Base-by-base conservation (phyloP, 2,113 vertebrate species). In the Melanostigma gelatinosum region DNA sequence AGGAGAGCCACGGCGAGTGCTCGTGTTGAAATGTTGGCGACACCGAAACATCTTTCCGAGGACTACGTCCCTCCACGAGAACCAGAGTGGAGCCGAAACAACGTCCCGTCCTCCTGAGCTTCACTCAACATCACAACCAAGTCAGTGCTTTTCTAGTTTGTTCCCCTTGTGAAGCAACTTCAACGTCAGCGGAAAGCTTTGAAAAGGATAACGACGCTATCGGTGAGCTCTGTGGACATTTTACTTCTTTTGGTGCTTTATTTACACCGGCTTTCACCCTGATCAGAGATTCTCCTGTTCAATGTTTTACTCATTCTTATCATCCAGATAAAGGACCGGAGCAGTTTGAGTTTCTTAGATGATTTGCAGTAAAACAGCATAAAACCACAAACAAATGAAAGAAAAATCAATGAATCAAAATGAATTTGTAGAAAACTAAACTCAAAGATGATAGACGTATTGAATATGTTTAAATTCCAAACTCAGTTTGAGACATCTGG, bases 41-140 rank as follows among this genome's bases (percentile, higher is more conserved):
- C 40, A 6, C 89, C 93, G 0, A 95, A 93, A 77, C 71, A 50
- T 6, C 86, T 93, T 0, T 55, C 76, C 27, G 13, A 78, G 12
- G 88, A 89, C 74, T 93, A 92, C 75, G 8, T 90, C 48, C 83
- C 87, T 38, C 83, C 87, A 15, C 71, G 82, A 86, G 84, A 92
- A 16, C 70, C 81, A 2, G 67, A 52, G 58, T 91, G 90, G 92
- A 85, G 34, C 20, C 2, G 24, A 0, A 75, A 24, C 36, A 46
- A 24, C 3, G 0, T 9, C 0, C 10, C 8, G 55, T 57, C 18
- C 22, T 4, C 8, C 60, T 80, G 83, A 83, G 15, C 65, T 0
- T 27, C 9, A 3, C 1, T n/a, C n/a, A 13, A 32, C 46, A 70
- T 34, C 27, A 4, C 13, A 0, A 20, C 50, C 54, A 44, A 40